Evolutionary conservation across 2,888 invertebrate species (phyloP).

Genomic region (Noctua comes): DNA sequence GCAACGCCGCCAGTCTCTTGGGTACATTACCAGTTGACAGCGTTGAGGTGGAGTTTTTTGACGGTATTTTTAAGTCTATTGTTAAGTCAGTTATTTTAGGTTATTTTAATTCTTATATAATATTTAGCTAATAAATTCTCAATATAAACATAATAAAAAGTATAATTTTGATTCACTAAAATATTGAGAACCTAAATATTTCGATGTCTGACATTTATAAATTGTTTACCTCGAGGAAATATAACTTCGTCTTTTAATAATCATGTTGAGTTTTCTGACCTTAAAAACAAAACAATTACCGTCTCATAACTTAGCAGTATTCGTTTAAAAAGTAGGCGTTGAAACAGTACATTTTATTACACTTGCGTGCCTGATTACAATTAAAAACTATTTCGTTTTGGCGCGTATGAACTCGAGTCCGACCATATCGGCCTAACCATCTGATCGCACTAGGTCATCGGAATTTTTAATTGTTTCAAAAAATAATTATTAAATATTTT

Average conservation of each 20-base stretch:
- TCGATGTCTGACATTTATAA: background rate
- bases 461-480: constrained; percentile 54
- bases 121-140: too few relatives aligned
- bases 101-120: too few relatives aligned
- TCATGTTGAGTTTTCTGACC: constrained; percentile 7
- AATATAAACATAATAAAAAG: too few relatives aligned
- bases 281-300: constrained; percentile 13
- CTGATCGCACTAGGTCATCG: constrained; percentile 40
- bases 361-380: constrained; percentile 54
- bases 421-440: constrained; percentile 39
- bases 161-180: background rate
- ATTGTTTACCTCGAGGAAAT: background rate
- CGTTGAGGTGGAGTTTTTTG: too few relatives aligned
- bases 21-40: too few relatives aligned
- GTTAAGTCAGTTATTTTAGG: too few relatives aligned
- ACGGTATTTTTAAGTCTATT: too few relatives aligned
- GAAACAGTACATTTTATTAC: constrained; percentile 44
- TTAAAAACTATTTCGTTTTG: constrained; percentile 50
- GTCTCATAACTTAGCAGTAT: background rate
- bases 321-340: constrained; percentile 40
- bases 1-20: too few relatives aligned
- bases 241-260: background rate
- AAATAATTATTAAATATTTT: constrained; percentile 16
- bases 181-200: background rate
- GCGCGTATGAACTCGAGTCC: constrained; percentile 32